These are phyloP conservation scores for Apodemia zela DNA, from an alignment of 2,888 invertebrate genomes.

Conservation along the genomic window DNA sequence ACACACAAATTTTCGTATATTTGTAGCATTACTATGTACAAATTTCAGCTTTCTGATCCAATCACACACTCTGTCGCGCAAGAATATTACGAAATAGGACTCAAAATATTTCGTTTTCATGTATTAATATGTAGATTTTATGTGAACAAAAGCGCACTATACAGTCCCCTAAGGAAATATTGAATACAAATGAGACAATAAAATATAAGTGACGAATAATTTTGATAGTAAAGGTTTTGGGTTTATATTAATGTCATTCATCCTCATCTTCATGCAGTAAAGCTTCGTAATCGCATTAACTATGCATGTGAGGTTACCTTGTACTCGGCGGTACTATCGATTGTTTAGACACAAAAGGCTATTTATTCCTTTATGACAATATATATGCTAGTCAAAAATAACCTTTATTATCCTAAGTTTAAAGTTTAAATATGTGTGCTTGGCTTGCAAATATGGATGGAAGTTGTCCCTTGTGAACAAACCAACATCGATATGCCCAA, in stretches of 20 bases:
- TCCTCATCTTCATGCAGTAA: conserved; percentile 66
- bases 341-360: conserved; percentile 57
- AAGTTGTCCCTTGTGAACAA: conserved; percentile 1
- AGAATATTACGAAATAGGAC: too few species aligned
- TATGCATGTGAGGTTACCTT: conserved; percentile 60
- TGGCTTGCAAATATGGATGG: not conserved
- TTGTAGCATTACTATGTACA: too few species aligned
- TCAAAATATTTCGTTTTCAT: too few species aligned
- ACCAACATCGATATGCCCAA: conserved; percentile 56
- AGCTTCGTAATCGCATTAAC: conserved; percentile 60
- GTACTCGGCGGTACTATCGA: conserved; percentile 59
- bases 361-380: conserved; percentile 34
- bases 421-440: not conserved
- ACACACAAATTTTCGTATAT: too few species aligned
- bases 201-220: conserved; percentile 54
- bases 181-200: conserved; percentile 65
- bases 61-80: too few species aligned
- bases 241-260: conserved; percentile 43
- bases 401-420: not conserved
- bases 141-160: conserved; percentile 16
- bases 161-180: conserved; percentile 46
- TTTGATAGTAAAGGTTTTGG: conserved; percentile 52
- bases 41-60: too few species aligned
- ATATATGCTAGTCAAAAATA: conserved; percentile 40
- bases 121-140: too few species aligned